Evolutionary conservation across 2,113 vertebrate species (phyloP).

Genomic region (Eubucco bourcierii): DNA sequence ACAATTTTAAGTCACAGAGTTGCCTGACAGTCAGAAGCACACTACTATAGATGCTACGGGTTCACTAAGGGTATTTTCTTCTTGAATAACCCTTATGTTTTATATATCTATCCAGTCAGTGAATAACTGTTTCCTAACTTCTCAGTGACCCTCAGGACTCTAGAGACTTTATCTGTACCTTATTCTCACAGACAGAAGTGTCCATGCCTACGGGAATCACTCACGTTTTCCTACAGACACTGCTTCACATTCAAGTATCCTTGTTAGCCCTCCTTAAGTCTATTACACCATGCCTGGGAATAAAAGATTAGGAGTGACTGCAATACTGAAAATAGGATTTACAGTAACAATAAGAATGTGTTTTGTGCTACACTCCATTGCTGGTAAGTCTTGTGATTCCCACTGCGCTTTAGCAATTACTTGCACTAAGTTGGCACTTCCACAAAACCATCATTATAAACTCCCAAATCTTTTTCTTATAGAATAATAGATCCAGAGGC

Average conservation of each 20-base stretch:
- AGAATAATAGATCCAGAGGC: background rate
- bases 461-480: background rate
- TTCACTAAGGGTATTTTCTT: background rate
- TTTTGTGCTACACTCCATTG: background rate
- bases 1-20: background rate
- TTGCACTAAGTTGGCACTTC: background rate
- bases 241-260: background rate
- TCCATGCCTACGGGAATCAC: accelerated
- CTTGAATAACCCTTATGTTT: background rate
- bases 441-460: background rate
- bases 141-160: background rate
- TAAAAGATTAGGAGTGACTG: background rate
- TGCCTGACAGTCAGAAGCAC: background rate
- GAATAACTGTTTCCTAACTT: background rate
- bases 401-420: background rate
- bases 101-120: background rate
- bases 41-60: background rate
- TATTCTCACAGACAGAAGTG: background rate
- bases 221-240: background rate
- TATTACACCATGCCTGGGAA: background rate
- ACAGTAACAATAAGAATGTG: background rate
- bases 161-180: background rate
- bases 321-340: background rate
- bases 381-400: background rate
- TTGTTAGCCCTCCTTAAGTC: background rate